Conservation (phyloP, 1,140 invertebrate genomes). For the Drosophila kikkawai region DNA sequence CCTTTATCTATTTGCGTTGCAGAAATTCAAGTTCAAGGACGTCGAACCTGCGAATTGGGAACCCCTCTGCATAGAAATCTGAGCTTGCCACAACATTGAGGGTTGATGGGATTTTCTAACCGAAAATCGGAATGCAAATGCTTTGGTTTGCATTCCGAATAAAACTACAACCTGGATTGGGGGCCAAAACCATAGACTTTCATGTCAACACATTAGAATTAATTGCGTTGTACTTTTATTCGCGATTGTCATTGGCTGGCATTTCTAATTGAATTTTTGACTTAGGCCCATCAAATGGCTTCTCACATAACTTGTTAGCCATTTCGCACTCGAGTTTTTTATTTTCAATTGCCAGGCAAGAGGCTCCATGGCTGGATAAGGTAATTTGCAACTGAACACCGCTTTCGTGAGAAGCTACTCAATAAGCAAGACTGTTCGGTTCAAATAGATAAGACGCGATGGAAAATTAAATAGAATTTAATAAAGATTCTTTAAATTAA, state of each 20-base stretch:
- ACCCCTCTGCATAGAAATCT: constrained; percentile 1
- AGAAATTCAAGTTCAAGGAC: constrained; percentile 36
- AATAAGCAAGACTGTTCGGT: neutral
- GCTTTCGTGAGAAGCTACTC: neutral
- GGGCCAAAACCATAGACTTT: neutral
- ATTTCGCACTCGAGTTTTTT: constrained; percentile 15
- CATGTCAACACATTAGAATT: neutral
- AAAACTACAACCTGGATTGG: neutral
- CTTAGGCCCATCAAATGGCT: constrained; percentile 1
- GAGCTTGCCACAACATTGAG: neutral
- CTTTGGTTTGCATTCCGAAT: neutral
- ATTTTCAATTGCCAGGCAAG: constrained; percentile 13
- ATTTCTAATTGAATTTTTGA: constrained; percentile 30
- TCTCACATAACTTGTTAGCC: constrained; percentile 15
- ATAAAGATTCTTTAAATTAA: neutral
- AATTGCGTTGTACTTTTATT: constrained; percentile 32
- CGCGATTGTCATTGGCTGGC: neutral
- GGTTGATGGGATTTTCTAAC: neutral
- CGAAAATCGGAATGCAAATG: constrained; percentile 5
- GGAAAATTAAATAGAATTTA: neutral
- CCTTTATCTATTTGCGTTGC: constrained; percentile 26
- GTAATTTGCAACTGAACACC: constrained; percentile 30
- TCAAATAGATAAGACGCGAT: neutral
- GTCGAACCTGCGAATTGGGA: neutral
- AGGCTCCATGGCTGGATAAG: constrained; percentile 1